phyloP scores from a whole-genome alignment of 2,888 invertebrate species.

The Stegophylla sp. region DNA sequence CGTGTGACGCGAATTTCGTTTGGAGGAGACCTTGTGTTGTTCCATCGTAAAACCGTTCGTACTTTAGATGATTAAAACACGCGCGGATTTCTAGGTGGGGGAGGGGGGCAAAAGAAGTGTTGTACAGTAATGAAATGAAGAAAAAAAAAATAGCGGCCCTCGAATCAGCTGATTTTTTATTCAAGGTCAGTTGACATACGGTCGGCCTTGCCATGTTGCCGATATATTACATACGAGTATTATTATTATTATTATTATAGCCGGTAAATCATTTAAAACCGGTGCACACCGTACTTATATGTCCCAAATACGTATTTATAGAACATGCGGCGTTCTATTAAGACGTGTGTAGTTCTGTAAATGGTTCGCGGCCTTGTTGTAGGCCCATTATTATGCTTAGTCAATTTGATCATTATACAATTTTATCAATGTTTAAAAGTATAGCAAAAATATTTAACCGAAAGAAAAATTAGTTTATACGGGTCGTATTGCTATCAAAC shows the following conservation, averaged over 20 bases:
- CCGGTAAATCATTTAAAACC: slow-evolving; percentile 48
- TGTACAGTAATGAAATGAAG: background rate
- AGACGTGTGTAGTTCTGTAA: background rate
- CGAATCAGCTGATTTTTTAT: slow-evolving; percentile 48
- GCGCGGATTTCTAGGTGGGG: slow-evolving; percentile 8
- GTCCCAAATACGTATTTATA: slow-evolving; percentile 44
- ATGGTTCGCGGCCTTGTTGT: slow-evolving; percentile 28
- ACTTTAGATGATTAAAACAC: slow-evolving; percentile 30
- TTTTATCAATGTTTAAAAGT: background rate
- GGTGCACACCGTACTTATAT: slow-evolving; percentile 23
- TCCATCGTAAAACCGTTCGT: slow-evolving; percentile 17
- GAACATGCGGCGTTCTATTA: background rate
- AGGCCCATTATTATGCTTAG: background rate
- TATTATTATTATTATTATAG: no score
- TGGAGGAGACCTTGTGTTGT: slow-evolving; percentile 38
- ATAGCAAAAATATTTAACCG: background rate
- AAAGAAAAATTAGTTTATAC: background rate
- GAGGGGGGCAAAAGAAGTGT: background rate
- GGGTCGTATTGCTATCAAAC: background rate
- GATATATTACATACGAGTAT: slow-evolving; percentile 29
- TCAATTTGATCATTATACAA: background rate
- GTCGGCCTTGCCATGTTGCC: slow-evolving; percentile 57
- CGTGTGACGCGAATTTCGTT: slow-evolving; percentile 20
- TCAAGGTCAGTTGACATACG: slow-evolving; percentile 58
- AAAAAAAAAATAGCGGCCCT: slow-evolving; percentile 50